Percentiles rank a stretch among this genome's conserved stretches.
Conservation (phyloP, 2,888 invertebrate genomes). For the Zootermopsis nevadensis region DNA sequence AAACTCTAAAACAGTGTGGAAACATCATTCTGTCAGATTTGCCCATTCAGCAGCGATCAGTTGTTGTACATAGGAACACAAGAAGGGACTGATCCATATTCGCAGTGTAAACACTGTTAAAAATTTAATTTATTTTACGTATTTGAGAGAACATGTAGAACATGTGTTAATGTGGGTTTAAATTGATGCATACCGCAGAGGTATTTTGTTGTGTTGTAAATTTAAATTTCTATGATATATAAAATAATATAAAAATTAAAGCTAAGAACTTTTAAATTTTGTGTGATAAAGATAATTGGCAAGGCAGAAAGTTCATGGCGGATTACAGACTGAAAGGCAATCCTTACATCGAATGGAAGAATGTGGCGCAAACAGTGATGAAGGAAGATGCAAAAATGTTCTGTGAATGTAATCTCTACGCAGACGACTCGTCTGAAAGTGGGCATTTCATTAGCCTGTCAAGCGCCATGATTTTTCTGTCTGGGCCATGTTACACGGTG, state of each 20-base stretch:
- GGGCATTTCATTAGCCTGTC: not conserved
- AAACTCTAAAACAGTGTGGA: no score
- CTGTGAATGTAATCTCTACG: not conserved
- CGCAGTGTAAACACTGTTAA: not conserved
- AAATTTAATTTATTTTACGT: not conserved
- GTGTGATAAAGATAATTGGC: not conserved
- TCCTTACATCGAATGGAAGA: not conserved
- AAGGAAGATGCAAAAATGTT: not conserved
- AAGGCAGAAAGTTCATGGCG: not conserved
- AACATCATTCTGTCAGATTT: no score
- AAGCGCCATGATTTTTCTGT: not conserved
- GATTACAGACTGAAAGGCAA: not conserved
- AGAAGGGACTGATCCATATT: not conserved
- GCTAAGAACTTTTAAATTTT: not conserved
- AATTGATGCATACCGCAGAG: no score
- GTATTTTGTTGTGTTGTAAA: not conserved
- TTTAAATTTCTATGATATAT: not conserved
- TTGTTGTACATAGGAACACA: not conserved
- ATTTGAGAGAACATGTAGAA: not conserved
- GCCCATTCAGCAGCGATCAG: not conserved
- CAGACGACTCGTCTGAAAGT: not conserved
- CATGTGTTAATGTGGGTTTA: not conserved
- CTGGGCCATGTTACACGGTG: not conserved
- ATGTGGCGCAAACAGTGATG: not conserved
- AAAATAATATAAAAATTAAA: not conserved